Base-by-base conservation (phyloP, 2,113 vertebrate genomes). In the Aptenodytes forsteri region DNA sequence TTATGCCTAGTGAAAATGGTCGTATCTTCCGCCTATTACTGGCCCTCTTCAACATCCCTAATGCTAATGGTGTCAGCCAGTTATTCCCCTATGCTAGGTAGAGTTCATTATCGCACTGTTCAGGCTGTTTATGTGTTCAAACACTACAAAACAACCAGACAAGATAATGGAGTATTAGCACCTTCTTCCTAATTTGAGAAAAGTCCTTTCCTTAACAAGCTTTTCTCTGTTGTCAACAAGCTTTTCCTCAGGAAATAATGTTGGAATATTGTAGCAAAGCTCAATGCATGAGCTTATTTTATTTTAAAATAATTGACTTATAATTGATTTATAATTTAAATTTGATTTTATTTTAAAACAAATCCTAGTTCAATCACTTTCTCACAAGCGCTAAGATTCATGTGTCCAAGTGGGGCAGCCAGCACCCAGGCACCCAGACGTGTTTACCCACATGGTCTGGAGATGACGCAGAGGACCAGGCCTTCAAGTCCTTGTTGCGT, bases 11-110 rank as follows among this genome's bases (percentile, higher is more conserved):
- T 47, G 46, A 59, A 80, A 95, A 76, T 3, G 7, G 30, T 36
- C 1, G 0, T 15, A 27, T 19, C 30, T 83, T 36, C 40, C 54
- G 29, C 23, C 38, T 72, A 0, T 75, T 67, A 26, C n/a, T n/a
- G 52, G 10, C 11, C 34, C 14, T 52, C 23, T n/a, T 40, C 1
- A 8, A 7, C 34, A 52, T 13, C 50, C 18, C 34, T 55, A 16
- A 49, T 3, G 14, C 52, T 66, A 42, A 2, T 6, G 40, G 10
- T 50, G 65, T 7, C 4, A 16, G 81, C 10, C 32, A 70, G 65
- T 46, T 62, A 44, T 40, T 80, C 5, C 44, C 32, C 80, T 30
- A 0, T 13, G 44, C 26, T 23, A 54, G 44, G 47, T 1, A 36
- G 76, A 52, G 69, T 30, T 70, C 65, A 82, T 84, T 62, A 50